Base-by-base conservation (phyloP, 2,888 invertebrate species). In the Apamea monoglypha region DNA sequence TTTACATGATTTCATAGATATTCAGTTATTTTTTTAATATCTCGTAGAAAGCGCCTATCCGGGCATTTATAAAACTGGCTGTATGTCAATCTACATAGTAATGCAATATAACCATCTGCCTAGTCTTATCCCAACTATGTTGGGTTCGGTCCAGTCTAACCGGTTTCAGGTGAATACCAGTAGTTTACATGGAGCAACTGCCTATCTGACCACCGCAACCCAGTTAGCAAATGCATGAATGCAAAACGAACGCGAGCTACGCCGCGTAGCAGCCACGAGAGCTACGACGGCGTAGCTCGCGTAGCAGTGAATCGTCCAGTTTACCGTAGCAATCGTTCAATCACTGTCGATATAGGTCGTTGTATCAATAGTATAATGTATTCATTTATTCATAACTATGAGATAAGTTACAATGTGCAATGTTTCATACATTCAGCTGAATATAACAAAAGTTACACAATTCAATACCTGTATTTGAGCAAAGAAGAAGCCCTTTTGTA, bases 251-350 rank as follows among this genome's bases (percentile, higher is more conserved):
- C 56, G 56, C 12, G n/a, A 12, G 56, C 56, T 59, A 59, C n/a
- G 56, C n/a, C 12, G n/a, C n/a, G 56, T 59, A 59, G 25, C n/a
- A n/a, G 81, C 63, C 36, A 44, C 68, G 32, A 18, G 32, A n/a
- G 73, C 78, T 81, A 72, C 79, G 70, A 63, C 63, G 44, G 18
- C 71, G 71, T 79, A 84, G 71, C 72, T n/a, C 29, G 47, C 79
- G 84, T 79, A 84, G 84, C 47, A 8, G 1, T 40, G 32, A 32
- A 63, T 56, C 18, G 32, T 32, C 21, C 32, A 32, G n/a, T 56
- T 68, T 72, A 1, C n/a, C 84, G 80, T 82, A 82, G 72, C 68
- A 79, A 47, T 47, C 36, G 7, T 25, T 67, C n/a, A 56, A 56
- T 63, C 36, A 63, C 18, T 68, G 32, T 68, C n/a, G 32, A 32